Conservation (phyloP, 1,140 invertebrate species). For the Harlomillsia oculata region DNA sequence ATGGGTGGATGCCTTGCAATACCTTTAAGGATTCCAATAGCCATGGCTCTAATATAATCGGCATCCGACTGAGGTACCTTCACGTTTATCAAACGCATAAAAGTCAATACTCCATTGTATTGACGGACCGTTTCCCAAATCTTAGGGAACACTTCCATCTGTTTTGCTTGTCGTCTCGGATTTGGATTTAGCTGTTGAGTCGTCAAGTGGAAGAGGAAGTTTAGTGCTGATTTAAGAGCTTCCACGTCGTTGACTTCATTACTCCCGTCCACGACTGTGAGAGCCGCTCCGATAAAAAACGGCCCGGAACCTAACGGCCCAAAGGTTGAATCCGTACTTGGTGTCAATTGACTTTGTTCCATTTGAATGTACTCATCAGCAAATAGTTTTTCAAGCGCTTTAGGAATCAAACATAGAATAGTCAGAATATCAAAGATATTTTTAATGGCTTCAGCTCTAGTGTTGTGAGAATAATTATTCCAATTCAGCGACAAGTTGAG, state of each 20-base stretch:
- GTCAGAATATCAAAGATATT: slow-evolving; percentile 80
- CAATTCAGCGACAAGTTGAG: slow-evolving; percentile 83
- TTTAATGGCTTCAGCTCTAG: slow-evolving; percentile 75
- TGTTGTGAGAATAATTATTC: slow-evolving; percentile 80
- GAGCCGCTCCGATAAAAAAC: background rate
- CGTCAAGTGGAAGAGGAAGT: background rate
- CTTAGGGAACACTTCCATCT: slow-evolving; percentile 76
- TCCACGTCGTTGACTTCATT: slow-evolving; percentile 81
- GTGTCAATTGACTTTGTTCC: background rate
- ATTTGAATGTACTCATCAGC: background rate
- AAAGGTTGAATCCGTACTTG: background rate
- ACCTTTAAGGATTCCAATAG: slow-evolving; percentile 83
- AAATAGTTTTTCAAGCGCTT: too few species aligned
- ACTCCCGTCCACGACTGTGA: slow-evolving; percentile 69
- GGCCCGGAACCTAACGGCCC: slow-evolving; percentile 3
- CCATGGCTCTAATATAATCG: slow-evolving; percentile 80
- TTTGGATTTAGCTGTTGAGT: too few species aligned
- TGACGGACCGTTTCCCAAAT: slow-evolving; percentile 83
- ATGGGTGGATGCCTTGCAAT: slow-evolving; percentile 83
- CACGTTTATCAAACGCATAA: slow-evolving; percentile 66
- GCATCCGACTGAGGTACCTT: slow-evolving; percentile 95
- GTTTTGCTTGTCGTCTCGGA: background rate
- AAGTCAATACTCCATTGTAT: slow-evolving; percentile 38
- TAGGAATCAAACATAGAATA: slow-evolving; percentile 80
- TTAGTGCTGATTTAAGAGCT: slow-evolving; percentile 78